Evolutionary conservation across 2,797 vertebrate species (phyloP).

Genomic region (Argya squamiceps): DNA sequence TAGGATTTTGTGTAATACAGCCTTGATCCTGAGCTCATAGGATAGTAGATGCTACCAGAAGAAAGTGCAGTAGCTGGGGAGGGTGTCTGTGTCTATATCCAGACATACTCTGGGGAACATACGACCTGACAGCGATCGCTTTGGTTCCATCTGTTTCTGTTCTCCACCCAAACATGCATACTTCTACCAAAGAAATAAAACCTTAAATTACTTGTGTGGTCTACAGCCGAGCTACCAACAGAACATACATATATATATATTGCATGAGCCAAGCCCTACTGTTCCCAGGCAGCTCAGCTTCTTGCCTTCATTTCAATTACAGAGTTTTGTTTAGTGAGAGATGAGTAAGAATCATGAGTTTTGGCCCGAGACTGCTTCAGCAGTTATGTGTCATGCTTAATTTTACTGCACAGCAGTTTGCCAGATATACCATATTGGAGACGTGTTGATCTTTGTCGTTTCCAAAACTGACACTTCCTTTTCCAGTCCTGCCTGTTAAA

Average conservation of each 20-base stretch:
- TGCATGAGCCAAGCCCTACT: slow-evolving; percentile 41
- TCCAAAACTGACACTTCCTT: slow-evolving; percentile 56
- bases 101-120: not conserved
- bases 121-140: slow-evolving; percentile 18
- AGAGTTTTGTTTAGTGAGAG: not conserved
- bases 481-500: slow-evolving; percentile 31
- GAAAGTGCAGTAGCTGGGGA: not conserved
- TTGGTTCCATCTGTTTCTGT: slow-evolving; percentile 54
- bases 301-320: slow-evolving; percentile 11
- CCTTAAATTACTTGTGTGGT: slow-evolving; percentile 47
- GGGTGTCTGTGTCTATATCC: not conserved
- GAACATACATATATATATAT: not conserved
- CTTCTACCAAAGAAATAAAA: slow-evolving; percentile 25
- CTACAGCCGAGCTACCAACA: slow-evolving; percentile 28
- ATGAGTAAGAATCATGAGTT: slow-evolving; percentile 19
- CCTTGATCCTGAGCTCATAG: not conserved
- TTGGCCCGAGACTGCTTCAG: slow-evolving; percentile 15
- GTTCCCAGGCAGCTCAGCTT: slow-evolving; percentile 33
- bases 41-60: not conserved
- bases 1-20: not conserved
- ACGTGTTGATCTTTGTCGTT: not conserved
- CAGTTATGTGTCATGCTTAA: not conserved
- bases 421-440: slow-evolving; percentile 41
- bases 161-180: slow-evolving; percentile 54
- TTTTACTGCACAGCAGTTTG: slow-evolving; percentile 31